Percentiles rank a stretch among this genome's conserved stretches.
phyloP scores from a whole-genome alignment of 2,888 invertebrate genomes.

The Craniophora ligustri region DNA sequence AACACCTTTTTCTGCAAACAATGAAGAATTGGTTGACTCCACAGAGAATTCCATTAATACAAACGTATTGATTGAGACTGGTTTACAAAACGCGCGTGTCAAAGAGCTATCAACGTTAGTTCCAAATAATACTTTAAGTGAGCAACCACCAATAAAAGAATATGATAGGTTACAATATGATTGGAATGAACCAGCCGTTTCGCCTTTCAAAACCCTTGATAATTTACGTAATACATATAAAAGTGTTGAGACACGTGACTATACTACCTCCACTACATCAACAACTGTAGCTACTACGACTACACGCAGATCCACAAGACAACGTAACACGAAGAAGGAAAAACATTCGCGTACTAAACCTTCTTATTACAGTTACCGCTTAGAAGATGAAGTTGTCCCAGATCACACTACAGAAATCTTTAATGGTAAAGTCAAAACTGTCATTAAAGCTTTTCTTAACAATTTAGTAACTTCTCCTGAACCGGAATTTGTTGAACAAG shows the following conservation, averaged over 20 bases:
- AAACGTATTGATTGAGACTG: slow-evolving; percentile 64
- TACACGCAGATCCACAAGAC: slow-evolving; percentile 51
- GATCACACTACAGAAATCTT: slow-evolving; percentile 83
- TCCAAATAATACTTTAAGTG: slow-evolving; percentile 46
- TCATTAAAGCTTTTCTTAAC: slow-evolving; percentile 79
- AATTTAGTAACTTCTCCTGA: slow-evolving; percentile 66
- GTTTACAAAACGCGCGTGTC: slow-evolving; percentile 57
- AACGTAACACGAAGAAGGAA: slow-evolving; percentile 54
- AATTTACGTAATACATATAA: slow-evolving; percentile 73
- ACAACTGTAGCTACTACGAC: slow-evolving; percentile 47
- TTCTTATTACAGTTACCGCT: slow-evolving; percentile 77
- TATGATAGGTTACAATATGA: slow-evolving; percentile 52
- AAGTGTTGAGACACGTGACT: slow-evolving; percentile 55
- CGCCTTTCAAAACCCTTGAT: slow-evolving; percentile 86
- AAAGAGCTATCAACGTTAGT: slow-evolving; percentile 39
- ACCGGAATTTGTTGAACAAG: slow-evolving; percentile 51
- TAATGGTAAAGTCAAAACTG: slow-evolving; percentile 76
- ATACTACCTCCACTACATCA: slow-evolving; percentile 61
- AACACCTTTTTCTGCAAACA: slow-evolving; percentile 62
- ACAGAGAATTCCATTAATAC: slow-evolving; percentile 70
- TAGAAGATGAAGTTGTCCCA: slow-evolving; percentile 75
- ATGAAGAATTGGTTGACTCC: slow-evolving; percentile 57
- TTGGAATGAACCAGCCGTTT: slow-evolving; percentile 81
- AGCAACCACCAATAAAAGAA: slow-evolving; percentile 53
- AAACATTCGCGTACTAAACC: slow-evolving; percentile 66